These are phyloP conservation scores for Ylistrum balloti DNA, from an alignment of 1,140 invertebrate species.

Conservation along the genomic window DNA sequence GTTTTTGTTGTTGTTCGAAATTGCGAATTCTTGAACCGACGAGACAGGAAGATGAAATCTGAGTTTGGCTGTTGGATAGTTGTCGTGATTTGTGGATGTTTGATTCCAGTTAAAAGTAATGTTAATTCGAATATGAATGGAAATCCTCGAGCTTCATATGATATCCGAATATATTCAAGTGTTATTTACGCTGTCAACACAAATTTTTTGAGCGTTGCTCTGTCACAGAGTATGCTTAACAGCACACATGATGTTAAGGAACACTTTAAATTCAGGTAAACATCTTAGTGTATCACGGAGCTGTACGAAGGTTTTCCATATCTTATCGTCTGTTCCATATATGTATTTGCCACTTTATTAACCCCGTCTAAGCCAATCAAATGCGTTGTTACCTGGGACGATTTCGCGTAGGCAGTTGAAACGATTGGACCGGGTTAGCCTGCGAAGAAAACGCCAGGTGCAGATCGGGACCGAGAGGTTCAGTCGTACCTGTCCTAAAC, in stretches of 20 bases:
- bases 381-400: too few relatives aligned
- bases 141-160: background rate
- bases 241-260: background rate
- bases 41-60: background rate
- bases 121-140: background rate
- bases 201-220: background rate
- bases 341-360: background rate
- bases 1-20: background rate
- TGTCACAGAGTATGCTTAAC: background rate
- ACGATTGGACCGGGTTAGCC: too few relatives aligned
- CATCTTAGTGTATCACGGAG: too few relatives aligned
- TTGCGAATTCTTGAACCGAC: too few relatives aligned
- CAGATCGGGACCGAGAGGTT: too few relatives aligned
- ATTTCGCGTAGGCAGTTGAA: too few relatives aligned
- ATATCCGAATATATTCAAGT: background rate
- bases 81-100: background rate
- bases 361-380: background rate
- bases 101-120: background rate
- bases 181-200: background rate
- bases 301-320: too few relatives aligned
- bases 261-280: conserved; percentile 27
- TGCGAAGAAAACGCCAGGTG: too few relatives aligned
- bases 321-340: background rate
- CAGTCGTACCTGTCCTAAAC: too few relatives aligned
- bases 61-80: background rate